Conservation (phyloP, 1,140 invertebrate species). For the Lethrus apterus region DNA sequence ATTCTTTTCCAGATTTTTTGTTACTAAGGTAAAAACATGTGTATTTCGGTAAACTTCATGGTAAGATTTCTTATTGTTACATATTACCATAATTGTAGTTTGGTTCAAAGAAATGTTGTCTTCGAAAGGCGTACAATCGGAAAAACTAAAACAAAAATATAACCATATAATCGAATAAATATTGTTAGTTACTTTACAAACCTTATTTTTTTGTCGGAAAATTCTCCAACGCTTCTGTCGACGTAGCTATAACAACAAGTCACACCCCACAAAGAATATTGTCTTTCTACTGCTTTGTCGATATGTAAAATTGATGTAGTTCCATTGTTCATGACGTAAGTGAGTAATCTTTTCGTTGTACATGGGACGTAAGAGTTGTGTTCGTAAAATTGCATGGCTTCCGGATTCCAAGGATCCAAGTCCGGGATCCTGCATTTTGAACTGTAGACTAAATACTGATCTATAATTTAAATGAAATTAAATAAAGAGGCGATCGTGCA, state of each 20-base stretch:
- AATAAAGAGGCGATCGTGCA: too few species aligned
- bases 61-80: constrained; percentile 31
- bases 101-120: constrained; percentile 14
- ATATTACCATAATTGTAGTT: constrained; percentile 43
- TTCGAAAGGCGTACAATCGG: constrained; percentile 3
- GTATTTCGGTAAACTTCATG: constrained; percentile 46
- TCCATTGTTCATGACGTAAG: constrained; percentile 28
- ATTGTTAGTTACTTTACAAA: constrained; percentile 6
- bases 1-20: constrained; percentile 29
- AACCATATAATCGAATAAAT: background rate
- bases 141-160: constrained; percentile 12
- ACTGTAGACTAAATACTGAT: constrained; percentile 59
- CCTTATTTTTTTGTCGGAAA: constrained; percentile 7
- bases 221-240: too few species aligned
- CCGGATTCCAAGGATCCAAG: constrained; percentile 57
- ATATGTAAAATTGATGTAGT: constrained; percentile 26
- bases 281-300: constrained; percentile 21
- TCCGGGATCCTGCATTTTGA: constrained; percentile 61
- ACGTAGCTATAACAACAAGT: constrained; percentile 22
- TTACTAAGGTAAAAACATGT: constrained; percentile 41
- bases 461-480: too few species aligned
- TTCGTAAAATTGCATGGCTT: constrained; percentile 53
- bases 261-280: constrained; percentile 23
- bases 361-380: constrained; percentile 52
- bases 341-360: constrained; percentile 32